Percentiles rank a stretch among this genome's conserved stretches.
phyloP scores from a whole-genome alignment of 2,797 vertebrate species.

The Alfaro cultratus region DNA sequence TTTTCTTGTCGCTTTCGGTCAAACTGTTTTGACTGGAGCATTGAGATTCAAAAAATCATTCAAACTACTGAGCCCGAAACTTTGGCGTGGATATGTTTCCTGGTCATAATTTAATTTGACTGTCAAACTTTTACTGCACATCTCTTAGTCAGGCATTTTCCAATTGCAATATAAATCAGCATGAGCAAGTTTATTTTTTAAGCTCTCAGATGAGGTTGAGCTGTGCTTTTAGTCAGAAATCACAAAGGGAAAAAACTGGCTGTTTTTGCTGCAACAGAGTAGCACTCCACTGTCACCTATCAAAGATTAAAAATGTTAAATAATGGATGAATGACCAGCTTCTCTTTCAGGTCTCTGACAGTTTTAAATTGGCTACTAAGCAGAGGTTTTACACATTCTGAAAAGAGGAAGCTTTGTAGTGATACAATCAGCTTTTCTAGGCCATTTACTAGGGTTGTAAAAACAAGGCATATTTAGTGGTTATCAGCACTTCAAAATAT shows the following conservation, averaged over 20 bases:
- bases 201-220: neutral
- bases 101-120: neutral
- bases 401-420: neutral
- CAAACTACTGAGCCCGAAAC: neutral
- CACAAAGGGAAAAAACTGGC: neutral
- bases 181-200: neutral
- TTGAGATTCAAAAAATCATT: neutral
- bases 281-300: neutral
- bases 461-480: neutral
- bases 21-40: neutral
- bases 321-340: neutral
- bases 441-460: no score
- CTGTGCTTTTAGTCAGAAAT: neutral
- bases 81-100: neutral
- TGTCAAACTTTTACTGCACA: slow-evolving; percentile 2
- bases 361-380: neutral
- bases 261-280: neutral
- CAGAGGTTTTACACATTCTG: neutral
- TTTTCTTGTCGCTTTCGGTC: neutral
- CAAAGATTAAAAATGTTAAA: neutral
- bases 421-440: neutral
- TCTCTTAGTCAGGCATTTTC: neutral
- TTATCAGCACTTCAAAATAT: neutral
- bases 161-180: neutral
- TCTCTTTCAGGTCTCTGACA: neutral